phyloP scores from a whole-genome alignment of 2,797 vertebrate species.

The Anguilla anguilla region DNA sequence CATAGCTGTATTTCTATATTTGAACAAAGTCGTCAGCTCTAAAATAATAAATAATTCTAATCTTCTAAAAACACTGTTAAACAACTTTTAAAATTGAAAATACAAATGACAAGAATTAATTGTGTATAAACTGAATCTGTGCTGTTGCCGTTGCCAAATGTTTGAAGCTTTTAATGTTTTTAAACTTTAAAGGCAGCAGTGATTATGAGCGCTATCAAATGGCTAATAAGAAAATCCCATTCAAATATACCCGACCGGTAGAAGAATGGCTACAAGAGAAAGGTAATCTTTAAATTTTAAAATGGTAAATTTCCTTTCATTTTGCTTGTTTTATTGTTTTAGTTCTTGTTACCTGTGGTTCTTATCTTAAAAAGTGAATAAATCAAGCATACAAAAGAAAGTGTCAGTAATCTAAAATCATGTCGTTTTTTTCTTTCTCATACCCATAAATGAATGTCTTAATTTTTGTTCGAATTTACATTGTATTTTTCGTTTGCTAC shows the following conservation, averaged over 20 bases:
- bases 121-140: slow-evolving; percentile 39
- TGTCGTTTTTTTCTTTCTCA: slow-evolving; percentile 10
- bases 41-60: slow-evolving; percentile 51
- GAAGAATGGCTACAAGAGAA: slow-evolving; percentile 99
- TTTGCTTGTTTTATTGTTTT: slow-evolving; percentile 67
- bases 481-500: slow-evolving; percentile 75
- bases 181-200: slow-evolving; percentile 99
- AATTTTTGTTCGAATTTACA: slow-evolving; percentile 81
- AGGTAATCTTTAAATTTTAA: slow-evolving; percentile 84
- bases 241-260: slow-evolving; percentile 96
- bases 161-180: slow-evolving; percentile 84
- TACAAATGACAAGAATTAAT: slow-evolving; percentile 28
- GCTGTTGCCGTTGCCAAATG: slow-evolving; percentile 76
- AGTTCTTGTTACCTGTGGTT: slow-evolving; percentile 66
- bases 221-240: slow-evolving; percentile 99
- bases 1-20: slow-evolving; percentile 10
- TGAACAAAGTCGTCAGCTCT: slow-evolving; percentile 36
- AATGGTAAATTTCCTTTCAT: slow-evolving; percentile 72
- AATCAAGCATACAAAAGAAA: slow-evolving; percentile 77
- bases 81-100: slow-evolving; percentile 47
- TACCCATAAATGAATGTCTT: slow-evolving; percentile 75
- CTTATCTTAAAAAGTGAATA: slow-evolving; percentile 73
- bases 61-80: slow-evolving; percentile 49
- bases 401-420: slow-evolving; percentile 73
- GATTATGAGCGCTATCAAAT: slow-evolving; percentile 98